A percentile compares a stretch with the other conserved stretches of the same genome.
Conservation (phyloP, 2,113 vertebrate genomes). For the Bothrops jararaca region DNA sequence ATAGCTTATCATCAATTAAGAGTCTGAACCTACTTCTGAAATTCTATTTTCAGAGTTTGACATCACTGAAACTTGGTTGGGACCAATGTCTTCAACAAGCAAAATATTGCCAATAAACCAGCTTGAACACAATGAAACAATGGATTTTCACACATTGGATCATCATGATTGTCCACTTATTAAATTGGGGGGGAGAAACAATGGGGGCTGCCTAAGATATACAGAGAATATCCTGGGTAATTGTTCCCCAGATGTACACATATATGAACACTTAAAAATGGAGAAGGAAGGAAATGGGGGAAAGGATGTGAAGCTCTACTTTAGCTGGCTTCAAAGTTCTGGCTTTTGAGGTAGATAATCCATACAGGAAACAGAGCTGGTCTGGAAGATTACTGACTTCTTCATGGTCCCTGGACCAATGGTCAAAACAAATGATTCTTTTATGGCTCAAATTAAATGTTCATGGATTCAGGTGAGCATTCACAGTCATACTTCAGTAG, state of each 20-base stretch:
- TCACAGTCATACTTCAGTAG: background rate
- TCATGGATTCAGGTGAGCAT: background rate
- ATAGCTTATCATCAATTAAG: background rate
- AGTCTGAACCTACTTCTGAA: background rate
- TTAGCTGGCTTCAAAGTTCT: background rate
- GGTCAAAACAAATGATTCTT: background rate
- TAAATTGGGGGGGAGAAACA: background rate
- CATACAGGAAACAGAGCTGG: fast-evolving
- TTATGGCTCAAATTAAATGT: background rate
- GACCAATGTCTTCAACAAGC: background rate
- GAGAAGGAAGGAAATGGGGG: background rate
- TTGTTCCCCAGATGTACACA: background rate
- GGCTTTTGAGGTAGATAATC: background rate
- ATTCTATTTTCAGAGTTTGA: background rate
- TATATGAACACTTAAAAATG: background rate
- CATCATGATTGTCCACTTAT: background rate
- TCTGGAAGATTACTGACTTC: background rate
- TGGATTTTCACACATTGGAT: background rate
- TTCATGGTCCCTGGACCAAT: background rate
- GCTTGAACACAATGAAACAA: background rate
- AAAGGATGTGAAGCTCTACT: background rate
- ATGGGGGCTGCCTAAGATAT: background rate
- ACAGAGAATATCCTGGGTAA: background rate
- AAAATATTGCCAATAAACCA: background rate
- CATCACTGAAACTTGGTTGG: background rate